Evolutionary conservation across 2,888 invertebrate genomes (phyloP).

Genomic region (Sphaerophoria rueppellii): DNA sequence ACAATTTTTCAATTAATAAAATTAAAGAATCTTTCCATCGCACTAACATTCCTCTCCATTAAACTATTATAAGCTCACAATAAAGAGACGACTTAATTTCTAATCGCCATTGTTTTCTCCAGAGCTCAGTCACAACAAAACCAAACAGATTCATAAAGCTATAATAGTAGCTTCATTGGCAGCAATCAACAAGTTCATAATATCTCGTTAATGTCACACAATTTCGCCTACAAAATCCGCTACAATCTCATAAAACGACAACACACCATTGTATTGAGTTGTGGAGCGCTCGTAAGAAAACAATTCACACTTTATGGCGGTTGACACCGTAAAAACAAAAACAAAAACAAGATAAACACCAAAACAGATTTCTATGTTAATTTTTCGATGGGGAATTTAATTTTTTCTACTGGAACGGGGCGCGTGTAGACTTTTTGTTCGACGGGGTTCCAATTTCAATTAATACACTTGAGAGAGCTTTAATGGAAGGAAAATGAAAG

Average conservation of each 20-base stretch:
- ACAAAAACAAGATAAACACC: not conserved
- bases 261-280: not conserved
- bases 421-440: not conserved
- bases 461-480: not conserved
- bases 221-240: conserved; percentile 8
- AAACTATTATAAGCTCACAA: not conserved
- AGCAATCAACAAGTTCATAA: conserved; percentile 28
- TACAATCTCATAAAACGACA: not conserved
- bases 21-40: too few species aligned
- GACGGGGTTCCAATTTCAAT: not conserved
- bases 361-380: conserved; percentile 3
- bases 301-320: conserved; percentile 5
- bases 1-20: too few species aligned
- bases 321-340: conserved; percentile 8
- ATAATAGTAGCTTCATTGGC: not conserved
- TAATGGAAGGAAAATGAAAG: conserved; percentile 6
- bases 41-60: not conserved
- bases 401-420: not conserved
- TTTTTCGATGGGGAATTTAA: not conserved
- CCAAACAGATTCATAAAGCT: not conserved
- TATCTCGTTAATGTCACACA: conserved; percentile 25
- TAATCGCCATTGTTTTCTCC: conserved; percentile 14
- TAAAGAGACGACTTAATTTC: not conserved
- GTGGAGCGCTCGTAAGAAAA: conserved; percentile 18
- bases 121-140: not conserved